Base-by-base conservation (phyloP, 2,113 vertebrate genomes). In the Rhipidura dahli region DNA sequence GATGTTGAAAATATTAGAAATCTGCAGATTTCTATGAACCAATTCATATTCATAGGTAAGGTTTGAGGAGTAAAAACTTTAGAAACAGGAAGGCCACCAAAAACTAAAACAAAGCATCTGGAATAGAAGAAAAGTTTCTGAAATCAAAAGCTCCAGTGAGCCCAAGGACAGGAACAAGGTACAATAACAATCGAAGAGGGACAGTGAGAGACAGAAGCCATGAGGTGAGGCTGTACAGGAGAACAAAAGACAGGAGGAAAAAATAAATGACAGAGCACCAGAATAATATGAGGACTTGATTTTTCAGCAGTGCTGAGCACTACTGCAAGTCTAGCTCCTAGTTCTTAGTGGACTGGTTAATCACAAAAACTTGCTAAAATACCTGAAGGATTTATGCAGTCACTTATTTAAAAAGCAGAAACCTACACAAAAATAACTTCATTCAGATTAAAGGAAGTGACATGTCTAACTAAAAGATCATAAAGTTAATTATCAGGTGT, bases 341-440 rank as follows among this genome's bases (percentile, higher is more conserved):
- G 39, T 27, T 89, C 66, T 64, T 92, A 90, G 72, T 3, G 17
- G 70, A 69, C 13, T 5, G 1, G 37, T 72, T 88, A 66, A 90
- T 76, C 66, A 85, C 31, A 83, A 86, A 92, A 77, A 42, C 59
- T 81, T 86, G 54, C 42, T 33, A 59, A 92, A 93, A 77, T 21
- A 83, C 15, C 60, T 33, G n/a, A 86, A 87, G 33, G 59, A 93
- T 83, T 93, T 97, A 80, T 70, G 19, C 30, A 89, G 89, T 83
- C 71, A 86, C 68, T 95, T 70, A 88, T 66, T 86, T 83, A 70
- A 86, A 85, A 88, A 85, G 71, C 23, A 81, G 47, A 94, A 84
- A 86, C 24, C 42, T 56, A 35, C 23, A 73, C 28, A 57, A 77
- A 91, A 93, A 68, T n/a, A 91, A 68, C 73, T 71, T 89, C 28